Conservation (phyloP, 2,797 vertebrate genomes). For the Falco columbarius region DNA sequence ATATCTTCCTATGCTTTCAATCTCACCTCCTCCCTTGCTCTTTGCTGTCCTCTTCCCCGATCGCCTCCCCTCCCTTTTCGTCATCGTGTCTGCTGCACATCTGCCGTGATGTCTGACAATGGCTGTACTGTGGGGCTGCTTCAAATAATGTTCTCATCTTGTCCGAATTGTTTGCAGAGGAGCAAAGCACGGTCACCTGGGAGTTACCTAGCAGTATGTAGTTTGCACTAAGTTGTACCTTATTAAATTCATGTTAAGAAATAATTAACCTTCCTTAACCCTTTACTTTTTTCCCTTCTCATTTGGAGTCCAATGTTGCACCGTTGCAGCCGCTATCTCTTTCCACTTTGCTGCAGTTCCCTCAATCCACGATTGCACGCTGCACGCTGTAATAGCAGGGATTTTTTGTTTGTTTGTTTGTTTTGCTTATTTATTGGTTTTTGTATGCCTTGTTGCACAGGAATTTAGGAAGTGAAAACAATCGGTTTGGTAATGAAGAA, state of each 20-base stretch:
- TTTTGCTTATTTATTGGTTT: neutral
- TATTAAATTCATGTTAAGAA: neutral
- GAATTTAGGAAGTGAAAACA: neutral
- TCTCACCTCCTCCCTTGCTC: neutral
- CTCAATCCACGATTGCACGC: neutral
- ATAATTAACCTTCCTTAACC: constrained; percentile 24
- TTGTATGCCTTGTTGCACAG: neutral
- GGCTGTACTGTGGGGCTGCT: constrained; percentile 85
- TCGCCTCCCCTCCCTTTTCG: neutral
- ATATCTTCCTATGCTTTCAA: neutral
- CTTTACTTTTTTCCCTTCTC: neutral
- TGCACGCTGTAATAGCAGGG: neutral
- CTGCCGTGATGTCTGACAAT: constrained; percentile 75
- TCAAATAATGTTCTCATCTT: constrained; percentile 85
- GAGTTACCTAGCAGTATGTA: constrained; percentile 86
- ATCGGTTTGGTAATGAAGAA: neutral
- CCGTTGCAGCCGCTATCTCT: neutral
- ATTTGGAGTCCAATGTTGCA: neutral
- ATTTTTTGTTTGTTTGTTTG: neutral
- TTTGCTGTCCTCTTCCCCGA: neutral
- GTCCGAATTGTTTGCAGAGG: constrained; percentile 78
- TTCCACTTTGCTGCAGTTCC: neutral
- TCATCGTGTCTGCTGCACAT: constrained; percentile 60
- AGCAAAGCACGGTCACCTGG: constrained; percentile 85
- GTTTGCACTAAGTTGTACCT: constrained; percentile 62